phyloP scores from a whole-genome alignment of 2,888 invertebrate species.

The Cephus sareptanus region DNA sequence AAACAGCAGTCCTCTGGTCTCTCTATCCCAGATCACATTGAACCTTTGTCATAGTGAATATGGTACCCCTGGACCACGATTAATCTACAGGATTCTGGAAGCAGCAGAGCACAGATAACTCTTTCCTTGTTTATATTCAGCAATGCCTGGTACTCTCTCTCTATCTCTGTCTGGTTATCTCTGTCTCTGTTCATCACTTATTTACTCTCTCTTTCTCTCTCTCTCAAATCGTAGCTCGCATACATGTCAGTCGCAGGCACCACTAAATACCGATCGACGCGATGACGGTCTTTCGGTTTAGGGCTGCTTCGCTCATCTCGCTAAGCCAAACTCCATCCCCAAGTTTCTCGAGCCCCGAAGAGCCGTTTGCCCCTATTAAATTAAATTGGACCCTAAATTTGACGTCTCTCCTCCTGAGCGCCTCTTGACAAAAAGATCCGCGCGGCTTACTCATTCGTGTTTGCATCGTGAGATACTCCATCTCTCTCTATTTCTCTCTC shows the following conservation, averaged over 20 bases:
- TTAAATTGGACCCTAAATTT: constrained; percentile 62
- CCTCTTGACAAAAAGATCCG: constrained; percentile 42
- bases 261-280: constrained; percentile 62
- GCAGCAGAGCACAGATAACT: neutral
- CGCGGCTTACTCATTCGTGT: constrained; percentile 18
- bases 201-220: neutral
- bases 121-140: too few relatives aligned
- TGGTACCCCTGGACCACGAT: neutral
- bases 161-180: neutral
- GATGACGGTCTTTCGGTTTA: constrained; percentile 42
- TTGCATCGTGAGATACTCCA: constrained; percentile 13
- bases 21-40: neutral
- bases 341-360: constrained; percentile 16
- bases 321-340: constrained; percentile 19
- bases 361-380: constrained; percentile 53
- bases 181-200: neutral
- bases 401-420: constrained; percentile 26
- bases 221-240: constrained; percentile 28
- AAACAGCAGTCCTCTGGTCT: neutral
- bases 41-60: neutral
- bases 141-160: too few relatives aligned
- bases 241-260: constrained; percentile 61
- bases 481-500: neutral
- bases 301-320: constrained; percentile 18
- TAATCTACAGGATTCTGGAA: neutral